Percentiles rank a stretch among this genome's conserved stretches.
These are phyloP conservation scores for Siphlonurus alternatus DNA, from an alignment of 2,888 invertebrate genomes.

Conservation along the genomic window DNA sequence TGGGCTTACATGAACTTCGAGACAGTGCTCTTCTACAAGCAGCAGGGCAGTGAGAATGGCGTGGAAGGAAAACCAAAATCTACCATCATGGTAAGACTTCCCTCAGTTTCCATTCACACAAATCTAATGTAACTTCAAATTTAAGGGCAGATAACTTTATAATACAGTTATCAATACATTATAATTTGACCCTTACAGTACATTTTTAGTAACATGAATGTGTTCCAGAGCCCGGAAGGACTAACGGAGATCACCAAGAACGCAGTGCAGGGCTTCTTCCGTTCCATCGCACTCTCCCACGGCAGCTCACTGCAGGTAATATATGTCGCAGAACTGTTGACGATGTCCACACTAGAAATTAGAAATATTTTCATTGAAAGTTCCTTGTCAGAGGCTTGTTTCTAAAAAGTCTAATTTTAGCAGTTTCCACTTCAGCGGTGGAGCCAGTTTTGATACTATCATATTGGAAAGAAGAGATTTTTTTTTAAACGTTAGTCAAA, in stretches of 20 bases:
- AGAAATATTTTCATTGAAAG: no score
- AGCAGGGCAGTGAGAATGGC: slow-evolving; percentile 21
- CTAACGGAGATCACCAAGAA: slow-evolving; percentile 72
- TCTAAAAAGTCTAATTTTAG: no score
- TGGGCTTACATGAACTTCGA: slow-evolving; percentile 98
- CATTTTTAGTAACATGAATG: not conserved
- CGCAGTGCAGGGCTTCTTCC: slow-evolving; percentile 90
- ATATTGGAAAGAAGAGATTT: no score
- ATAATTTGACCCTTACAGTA: no score
- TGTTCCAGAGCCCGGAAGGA: slow-evolving; percentile 26
- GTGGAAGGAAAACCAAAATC: not conserved
- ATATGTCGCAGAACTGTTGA: not conserved
- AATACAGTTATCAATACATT: not conserved
- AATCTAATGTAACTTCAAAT: not conserved
- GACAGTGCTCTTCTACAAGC: slow-evolving; percentile 56
- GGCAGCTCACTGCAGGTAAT: slow-evolving; percentile 61
- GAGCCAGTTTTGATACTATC: no score
- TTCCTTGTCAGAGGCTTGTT: no score
- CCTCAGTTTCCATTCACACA: no score
- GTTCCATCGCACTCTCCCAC: slow-evolving; percentile 81
- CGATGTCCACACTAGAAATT: no score
- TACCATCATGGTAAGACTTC: not conserved
- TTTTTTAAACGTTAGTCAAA: no score
- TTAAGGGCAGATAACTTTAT: not conserved
- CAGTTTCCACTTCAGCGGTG: no score